Evolutionary conservation across 2,113 vertebrate species (phyloP).

Genomic region (Eira barbara): DNA sequence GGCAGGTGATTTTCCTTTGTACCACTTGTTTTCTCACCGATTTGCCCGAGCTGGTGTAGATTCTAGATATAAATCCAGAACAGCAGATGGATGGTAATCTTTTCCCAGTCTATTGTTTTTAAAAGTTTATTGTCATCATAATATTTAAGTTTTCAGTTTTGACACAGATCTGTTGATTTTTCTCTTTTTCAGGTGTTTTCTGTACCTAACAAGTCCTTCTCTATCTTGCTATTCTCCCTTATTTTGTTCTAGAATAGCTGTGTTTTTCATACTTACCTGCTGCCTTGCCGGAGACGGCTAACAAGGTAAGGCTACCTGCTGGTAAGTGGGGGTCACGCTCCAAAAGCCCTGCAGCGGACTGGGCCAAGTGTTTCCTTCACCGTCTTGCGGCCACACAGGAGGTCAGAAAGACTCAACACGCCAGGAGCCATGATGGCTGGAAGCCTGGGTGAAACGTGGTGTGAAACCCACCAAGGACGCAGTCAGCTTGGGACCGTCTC

Average conservation of each 20-base stretch:
- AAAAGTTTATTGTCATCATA: background rate
- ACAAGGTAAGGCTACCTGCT: background rate
- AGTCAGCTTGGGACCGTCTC: background rate
- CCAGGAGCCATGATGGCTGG: background rate
- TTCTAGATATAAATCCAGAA: background rate
- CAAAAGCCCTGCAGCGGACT: background rate
- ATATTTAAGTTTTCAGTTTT: background rate
- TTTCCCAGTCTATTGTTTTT: background rate
- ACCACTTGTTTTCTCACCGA: background rate
- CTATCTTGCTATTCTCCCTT: background rate
- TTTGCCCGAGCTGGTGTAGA: background rate
- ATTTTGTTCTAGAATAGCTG: background rate
- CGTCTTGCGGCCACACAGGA: background rate
- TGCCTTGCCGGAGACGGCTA: background rate
- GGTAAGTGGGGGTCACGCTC: no score
- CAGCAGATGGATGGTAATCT: background rate
- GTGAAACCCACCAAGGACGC: background rate
- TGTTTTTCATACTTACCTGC: background rate
- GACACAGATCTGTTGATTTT: background rate
- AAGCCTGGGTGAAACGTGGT: background rate
- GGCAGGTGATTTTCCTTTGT: background rate
- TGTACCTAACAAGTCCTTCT: background rate
- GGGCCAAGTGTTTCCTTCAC: no score
- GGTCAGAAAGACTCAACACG: background rate
- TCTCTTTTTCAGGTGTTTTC: background rate